Conservation (phyloP, 2,888 invertebrate species). For the Ceraclea dissimilis region DNA sequence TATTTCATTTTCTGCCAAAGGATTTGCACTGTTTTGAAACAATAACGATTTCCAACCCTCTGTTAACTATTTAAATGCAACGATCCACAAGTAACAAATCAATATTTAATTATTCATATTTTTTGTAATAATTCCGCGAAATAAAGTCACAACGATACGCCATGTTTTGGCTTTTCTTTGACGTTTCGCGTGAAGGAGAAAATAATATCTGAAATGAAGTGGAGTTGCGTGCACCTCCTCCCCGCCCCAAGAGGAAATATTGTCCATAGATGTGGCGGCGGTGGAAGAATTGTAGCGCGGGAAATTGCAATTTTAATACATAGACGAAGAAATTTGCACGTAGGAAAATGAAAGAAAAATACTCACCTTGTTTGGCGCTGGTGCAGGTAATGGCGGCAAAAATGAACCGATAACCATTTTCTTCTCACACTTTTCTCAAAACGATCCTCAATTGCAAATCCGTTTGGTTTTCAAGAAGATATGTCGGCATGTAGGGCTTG, state of each 20-base stretch:
- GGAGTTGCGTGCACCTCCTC: not conserved
- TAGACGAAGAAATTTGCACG: not conserved
- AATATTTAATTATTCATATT: not conserved
- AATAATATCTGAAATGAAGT: not conserved
- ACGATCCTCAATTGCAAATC: too few species aligned
- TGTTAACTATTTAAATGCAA: conserved; percentile 5
- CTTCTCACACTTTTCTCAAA: too few species aligned
- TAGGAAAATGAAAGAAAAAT: too few species aligned
- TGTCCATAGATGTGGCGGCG: too few species aligned
- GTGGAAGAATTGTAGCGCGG: too few species aligned
- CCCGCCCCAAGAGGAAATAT: not conserved
- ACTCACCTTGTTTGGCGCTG: too few species aligned
- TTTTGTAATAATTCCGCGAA: not conserved
- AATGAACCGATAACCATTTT: too few species aligned
- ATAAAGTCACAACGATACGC: conserved; percentile 7
- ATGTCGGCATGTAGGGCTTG: too few species aligned
- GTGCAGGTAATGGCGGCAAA: too few species aligned
- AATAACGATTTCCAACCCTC: not conserved
- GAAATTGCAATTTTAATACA: not conserved
- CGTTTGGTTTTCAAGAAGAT: too few species aligned
- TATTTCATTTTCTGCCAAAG: conserved; percentile 8
- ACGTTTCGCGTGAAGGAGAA: conserved; percentile 14
- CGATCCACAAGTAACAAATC: conserved; percentile 8
- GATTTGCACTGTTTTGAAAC: not conserved
- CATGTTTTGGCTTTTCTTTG: conserved; percentile 21